Evolutionary conservation across 1,140 invertebrate genomes (phyloP), one percentile per base, ranked within the genome.

Genomic region (Brachionus paranguensis): DNA sequence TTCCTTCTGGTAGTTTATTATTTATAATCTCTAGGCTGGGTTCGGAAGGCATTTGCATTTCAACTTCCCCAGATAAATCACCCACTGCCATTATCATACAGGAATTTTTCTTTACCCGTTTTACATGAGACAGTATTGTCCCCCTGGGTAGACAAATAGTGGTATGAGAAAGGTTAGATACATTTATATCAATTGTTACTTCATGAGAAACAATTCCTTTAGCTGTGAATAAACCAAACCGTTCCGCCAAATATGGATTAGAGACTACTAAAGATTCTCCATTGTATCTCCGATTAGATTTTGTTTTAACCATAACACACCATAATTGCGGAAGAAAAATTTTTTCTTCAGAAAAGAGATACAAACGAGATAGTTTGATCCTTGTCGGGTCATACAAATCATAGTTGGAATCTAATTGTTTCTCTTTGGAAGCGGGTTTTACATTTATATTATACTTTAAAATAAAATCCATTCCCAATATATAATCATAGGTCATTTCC

Each of bases 131-230:
- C 47, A 50, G 6, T 50, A 12, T 50, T 50, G 47, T n/a, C n/a
- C n/a, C 12, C 2, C 29, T 33, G 1, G 29, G 29, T 33, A 33
- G 29, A 33, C 1, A 50, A 14, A 14, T n/a, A n/a, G 47, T n/a
- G n/a, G 47, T 50, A n/a, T 2, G 1, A 8, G 85, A 85, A 88
- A 90, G 20, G 85, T 84, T 3, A 90, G 64, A 78, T 88, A 85
- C 11, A 55, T 70, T 89, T 1, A 91, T 84, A 14, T 87, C 87
- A 47, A 47, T 6, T 88, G 87, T 68, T 68, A 5, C 64, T 0
- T 68, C 11, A 0, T 27, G 24, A 27, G 24, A 7, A 29, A 37
- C 33, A 68, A 27, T 27, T 6, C 64, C 33, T 68, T 27, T 47
- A 1, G 45, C 45, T 47, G 45, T 47, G 45, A 47, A 47, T 47